Evolutionary conservation across 1,140 invertebrate species (phyloP).

Genomic region (Papilio xuthus): DNA sequence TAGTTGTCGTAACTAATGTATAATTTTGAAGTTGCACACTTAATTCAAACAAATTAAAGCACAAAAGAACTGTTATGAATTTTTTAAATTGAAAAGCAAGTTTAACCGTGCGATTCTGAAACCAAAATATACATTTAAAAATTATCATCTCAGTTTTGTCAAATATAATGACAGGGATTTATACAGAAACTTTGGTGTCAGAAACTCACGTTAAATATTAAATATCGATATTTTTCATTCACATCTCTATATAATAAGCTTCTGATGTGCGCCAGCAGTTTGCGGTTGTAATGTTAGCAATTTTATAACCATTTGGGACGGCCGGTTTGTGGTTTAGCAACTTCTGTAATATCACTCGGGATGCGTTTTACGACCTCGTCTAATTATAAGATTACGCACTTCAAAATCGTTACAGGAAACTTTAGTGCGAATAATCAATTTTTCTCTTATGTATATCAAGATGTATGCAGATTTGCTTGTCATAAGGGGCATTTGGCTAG

Average conservation of each 20-base stretch:
- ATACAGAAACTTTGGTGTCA: no score
- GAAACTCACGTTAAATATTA: no score
- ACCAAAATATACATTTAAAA: no score
- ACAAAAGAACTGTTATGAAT: no score
- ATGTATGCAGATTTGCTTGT: neutral
- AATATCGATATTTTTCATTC: constrained; percentile 6
- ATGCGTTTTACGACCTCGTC: constrained; percentile 12
- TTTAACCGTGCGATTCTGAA: no score
- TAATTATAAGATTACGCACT: constrained; percentile 31
- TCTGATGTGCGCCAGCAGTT: constrained; percentile 29
- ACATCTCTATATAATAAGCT: constrained; percentile 18
- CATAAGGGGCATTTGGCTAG: neutral
- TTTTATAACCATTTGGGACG: constrained; percentile 32
- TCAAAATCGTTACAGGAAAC: neutral
- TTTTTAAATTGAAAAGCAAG: no score
- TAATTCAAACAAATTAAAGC: no score
- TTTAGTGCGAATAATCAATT: neutral
- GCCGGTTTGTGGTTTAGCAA: constrained; percentile 16
- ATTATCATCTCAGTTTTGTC: no score
- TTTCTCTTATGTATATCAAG: neutral
- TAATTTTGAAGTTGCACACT: no score
- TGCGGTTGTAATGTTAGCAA: constrained; percentile 30
- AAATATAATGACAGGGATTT: no score
- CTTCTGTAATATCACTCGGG: constrained; percentile 31
- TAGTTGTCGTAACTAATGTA: no score